Evolutionary conservation across 2,797 vertebrate genomes (phyloP).

Genomic region (Semotilus atromaculatus): DNA sequence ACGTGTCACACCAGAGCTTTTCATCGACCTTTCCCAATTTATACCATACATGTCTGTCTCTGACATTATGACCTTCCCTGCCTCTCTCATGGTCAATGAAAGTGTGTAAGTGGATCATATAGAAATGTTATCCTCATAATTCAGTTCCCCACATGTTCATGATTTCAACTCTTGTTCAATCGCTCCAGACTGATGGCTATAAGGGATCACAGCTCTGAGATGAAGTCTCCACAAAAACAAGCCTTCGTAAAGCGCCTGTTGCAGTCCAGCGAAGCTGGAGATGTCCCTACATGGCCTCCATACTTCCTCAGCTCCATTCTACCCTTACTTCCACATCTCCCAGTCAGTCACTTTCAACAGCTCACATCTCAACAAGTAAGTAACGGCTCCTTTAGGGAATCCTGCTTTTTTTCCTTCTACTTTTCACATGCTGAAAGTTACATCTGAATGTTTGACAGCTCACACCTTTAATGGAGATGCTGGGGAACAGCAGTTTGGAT

Average conservation of each 20-base stretch:
- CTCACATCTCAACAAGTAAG: constrained; percentile 87
- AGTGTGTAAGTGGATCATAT: constrained; percentile 82
- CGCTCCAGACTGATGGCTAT: constrained; percentile 83
- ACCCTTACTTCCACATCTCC: constrained; percentile 86
- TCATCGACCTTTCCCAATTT: constrained; percentile 89
- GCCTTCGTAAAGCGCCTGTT: constrained; percentile 87
- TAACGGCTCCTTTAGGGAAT: background rate
- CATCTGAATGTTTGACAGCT: constrained; percentile 72
- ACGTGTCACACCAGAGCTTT: constrained; percentile 87
- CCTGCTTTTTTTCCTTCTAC: background rate
- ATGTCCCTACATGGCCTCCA: constrained; percentile 86
- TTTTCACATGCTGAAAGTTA: background rate
- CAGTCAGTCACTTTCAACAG: constrained; percentile 85
- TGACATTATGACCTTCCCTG: constrained; percentile 88
- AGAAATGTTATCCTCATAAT: background rate
- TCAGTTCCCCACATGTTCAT: constrained; percentile 19
- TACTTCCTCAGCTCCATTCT: constrained; percentile 83
- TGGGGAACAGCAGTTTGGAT: constrained; percentile 85
- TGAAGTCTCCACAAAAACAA: constrained; percentile 86
- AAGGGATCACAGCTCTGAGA: constrained; percentile 84
- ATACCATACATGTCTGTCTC: constrained; percentile 91
- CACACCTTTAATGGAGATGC: constrained; percentile 81
- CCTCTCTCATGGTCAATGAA: constrained; percentile 86
- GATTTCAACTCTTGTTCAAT: background rate
- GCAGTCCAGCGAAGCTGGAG: constrained; percentile 82